Evolutionary conservation across 2,797 vertebrate species (phyloP).

Genomic region (Xenops minutus): DNA sequence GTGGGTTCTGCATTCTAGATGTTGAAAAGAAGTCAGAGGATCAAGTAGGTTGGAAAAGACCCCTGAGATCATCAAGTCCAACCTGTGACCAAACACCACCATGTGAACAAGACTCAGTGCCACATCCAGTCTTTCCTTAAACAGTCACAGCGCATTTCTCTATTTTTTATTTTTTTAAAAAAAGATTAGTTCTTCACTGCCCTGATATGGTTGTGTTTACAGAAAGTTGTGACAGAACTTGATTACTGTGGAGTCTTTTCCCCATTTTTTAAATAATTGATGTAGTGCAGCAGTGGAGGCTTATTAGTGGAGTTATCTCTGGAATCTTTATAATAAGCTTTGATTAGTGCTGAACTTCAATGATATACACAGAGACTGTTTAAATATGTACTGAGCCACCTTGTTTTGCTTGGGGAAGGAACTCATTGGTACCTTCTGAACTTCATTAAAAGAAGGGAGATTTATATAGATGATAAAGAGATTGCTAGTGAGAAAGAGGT

Average conservation of each 20-base stretch:
- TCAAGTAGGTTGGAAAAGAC: neutral
- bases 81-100: neutral
- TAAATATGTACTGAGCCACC: neutral
- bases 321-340: slow-evolving; percentile 58
- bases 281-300: slow-evolving; percentile 34
- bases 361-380: neutral
- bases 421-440: neutral
- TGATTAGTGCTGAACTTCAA: slow-evolving; percentile 45
- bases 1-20: neutral
- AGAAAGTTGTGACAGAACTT: slow-evolving; percentile 60
- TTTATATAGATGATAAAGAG: neutral
- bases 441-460: neutral
- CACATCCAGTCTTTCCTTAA: neutral
- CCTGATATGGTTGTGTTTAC: neutral
- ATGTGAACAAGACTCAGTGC: neutral
- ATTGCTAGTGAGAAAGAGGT: neutral
- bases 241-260: slow-evolving; percentile 68
- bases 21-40: neutral
- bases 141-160: fast-evolving
- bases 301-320: slow-evolving; percentile 54
- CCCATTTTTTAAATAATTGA: slow-evolving; percentile 49
- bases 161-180: neutral
- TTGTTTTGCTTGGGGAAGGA: slow-evolving; percentile 1
- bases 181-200: neutral
- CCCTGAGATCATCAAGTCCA: neutral